Base-by-base conservation (phyloP, 2,113 vertebrate species). In the Electrona antarctica region DNA sequence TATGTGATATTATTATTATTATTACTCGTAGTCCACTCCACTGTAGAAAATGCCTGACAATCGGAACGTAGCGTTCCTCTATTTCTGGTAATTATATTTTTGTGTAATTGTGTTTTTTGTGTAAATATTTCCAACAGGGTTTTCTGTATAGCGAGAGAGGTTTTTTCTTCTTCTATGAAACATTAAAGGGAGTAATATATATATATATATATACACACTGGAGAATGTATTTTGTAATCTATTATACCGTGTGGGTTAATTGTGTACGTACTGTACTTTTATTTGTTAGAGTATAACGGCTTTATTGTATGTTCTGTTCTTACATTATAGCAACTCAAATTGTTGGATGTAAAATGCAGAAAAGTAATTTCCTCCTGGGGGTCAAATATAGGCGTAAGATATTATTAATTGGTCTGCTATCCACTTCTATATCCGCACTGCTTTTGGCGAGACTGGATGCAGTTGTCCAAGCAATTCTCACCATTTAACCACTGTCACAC, bases 111-210 rank as follows among this genome's bases (percentile, higher is more conserved):
- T 71, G 3, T 72, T 63, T 72, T 63, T 60, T 55, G 33, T 86
- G 76, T 80, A 41, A 78, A 65, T 71, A 56, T 58, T 70, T 46
- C 12, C 52, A 54, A 41, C 70, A 67, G 82, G 83, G 0, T 60
- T 75, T 14, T 75, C 33, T 85, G 72, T 87, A 71, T 68, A 79
- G 67, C 8, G 52, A 64, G 60, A 82, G 4, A 69, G 2, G 21
- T 9, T 7, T 13, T 6, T 9, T 28, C n/a, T 6, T 69, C 87
- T 85, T 83, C 67, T 81, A 82, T 73, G n/a, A 59, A 82, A 80
- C 12, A 85, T 88, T 86, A 83, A 88, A 91, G 76, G 78, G 74
- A 84, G 61, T 91, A 88, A 78, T 90, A 88, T 87, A 89, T 87
- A 89, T 84, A n/a, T 52, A 85, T 11, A 4, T 3, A 3, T 33